Conservation (phyloP, 2,797 vertebrate genomes). For the Phalanger gymnotis region DNA sequence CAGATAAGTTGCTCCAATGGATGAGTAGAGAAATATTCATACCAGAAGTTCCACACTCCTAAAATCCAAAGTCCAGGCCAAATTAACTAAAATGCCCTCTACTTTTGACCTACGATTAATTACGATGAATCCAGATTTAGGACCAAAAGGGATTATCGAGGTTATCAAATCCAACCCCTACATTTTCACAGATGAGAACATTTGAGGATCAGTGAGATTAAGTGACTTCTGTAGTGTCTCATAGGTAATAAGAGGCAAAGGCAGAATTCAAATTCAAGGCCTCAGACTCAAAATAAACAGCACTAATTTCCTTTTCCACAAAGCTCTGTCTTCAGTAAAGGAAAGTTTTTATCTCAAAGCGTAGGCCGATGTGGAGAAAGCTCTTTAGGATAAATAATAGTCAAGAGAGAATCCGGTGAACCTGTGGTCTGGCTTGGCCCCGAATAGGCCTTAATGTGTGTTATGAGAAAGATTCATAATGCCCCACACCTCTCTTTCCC, state of each 20-base stretch:
- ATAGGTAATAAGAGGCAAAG: background rate
- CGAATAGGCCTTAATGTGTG: background rate
- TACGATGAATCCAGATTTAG: background rate
- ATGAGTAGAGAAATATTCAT: background rate
- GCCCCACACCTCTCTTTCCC: background rate
- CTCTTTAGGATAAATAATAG: background rate
- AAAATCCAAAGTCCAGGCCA: background rate
- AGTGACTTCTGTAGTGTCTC: background rate
- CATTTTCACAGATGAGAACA: background rate
- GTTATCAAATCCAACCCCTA: background rate
- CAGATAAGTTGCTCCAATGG: background rate
- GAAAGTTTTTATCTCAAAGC: background rate
- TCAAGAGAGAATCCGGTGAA: background rate
- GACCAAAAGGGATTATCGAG: background rate
- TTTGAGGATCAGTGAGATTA: background rate
- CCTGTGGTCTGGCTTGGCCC: no score
- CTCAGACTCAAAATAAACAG: background rate
- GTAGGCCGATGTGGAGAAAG: background rate
- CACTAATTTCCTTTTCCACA: slow-evolving; percentile 5
- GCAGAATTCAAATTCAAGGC: background rate
- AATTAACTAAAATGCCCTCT: background rate
- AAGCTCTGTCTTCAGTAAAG: background rate
- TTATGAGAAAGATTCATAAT: background rate
- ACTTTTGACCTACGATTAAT: background rate
- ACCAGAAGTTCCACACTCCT: background rate